These are phyloP conservation scores for Drosophila pseudotakahashii DNA, from an alignment of 2,888 invertebrate species.

Conservation along the genomic window DNA sequence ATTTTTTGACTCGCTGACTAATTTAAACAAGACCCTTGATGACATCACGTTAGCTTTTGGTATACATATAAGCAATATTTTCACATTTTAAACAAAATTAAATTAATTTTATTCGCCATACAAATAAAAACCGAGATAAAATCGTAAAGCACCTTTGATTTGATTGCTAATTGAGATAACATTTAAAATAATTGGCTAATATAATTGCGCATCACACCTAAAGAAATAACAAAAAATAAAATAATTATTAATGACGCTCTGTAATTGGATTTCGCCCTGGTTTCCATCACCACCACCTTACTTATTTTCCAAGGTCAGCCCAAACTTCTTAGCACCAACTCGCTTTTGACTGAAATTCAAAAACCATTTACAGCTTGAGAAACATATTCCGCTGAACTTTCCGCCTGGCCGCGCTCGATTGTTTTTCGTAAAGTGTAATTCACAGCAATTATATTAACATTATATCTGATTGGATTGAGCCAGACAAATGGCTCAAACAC, in stretches of 20 bases:
- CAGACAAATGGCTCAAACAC: slow-evolving; percentile 14
- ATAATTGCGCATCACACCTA: neutral
- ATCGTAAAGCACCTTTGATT: neutral
- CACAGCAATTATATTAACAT: slow-evolving; percentile 6
- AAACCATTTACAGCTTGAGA: neutral
- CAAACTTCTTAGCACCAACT: slow-evolving; percentile 8
- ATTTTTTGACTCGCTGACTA: neutral
- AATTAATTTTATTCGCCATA: too few species aligned
- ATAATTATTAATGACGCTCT: neutral
- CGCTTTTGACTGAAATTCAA: slow-evolving; percentile 4
- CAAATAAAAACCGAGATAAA: neutral
- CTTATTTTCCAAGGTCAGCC: slow-evolving; percentile 23
- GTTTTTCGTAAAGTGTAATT: slow-evolving; percentile 11
- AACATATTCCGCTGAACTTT: slow-evolving; percentile 6
- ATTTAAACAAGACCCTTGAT: neutral
- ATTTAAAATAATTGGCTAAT: neutral
- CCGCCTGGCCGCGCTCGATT: slow-evolving; percentile 26
- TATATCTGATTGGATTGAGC: neutral
- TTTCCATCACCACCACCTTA: slow-evolving; percentile 15
- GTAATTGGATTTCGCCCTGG: slow-evolving; percentile 15
- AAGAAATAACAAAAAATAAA: neutral
- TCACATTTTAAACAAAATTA: neutral
- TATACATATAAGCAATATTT: too few species aligned
- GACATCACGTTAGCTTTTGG: neutral
- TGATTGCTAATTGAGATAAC: neutral